Conservation (phyloP, 2,797 vertebrate species). For the Meriones psammophilus region DNA sequence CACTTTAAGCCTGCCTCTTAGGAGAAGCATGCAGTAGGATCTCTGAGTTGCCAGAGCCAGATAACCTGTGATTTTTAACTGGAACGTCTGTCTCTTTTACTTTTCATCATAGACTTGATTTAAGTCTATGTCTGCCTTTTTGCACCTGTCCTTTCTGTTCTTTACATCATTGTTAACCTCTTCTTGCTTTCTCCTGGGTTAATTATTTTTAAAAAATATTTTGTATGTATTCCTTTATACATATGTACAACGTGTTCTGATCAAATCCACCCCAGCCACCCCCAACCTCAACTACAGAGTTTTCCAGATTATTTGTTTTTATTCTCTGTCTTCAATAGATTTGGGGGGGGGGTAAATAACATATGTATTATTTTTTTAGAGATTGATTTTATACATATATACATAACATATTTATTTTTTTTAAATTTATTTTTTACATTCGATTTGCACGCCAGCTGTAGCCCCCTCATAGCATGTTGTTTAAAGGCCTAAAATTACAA, state of each 20-base stretch:
- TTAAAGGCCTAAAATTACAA: neutral
- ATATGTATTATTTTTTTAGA: neutral
- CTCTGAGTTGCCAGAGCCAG: neutral
- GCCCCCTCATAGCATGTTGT: too few relatives aligned
- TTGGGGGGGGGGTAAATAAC: neutral
- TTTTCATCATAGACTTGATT: neutral
- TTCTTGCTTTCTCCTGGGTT: neutral
- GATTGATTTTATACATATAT: too few relatives aligned
- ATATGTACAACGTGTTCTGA: neutral
- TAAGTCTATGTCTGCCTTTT: neutral
- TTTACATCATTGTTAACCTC: neutral
- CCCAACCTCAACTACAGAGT: neutral
- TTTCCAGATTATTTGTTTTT: neutral
- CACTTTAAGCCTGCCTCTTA: neutral
- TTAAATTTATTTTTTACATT: too few relatives aligned
- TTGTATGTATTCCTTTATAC: neutral
- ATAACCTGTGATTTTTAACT: neutral
- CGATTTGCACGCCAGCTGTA: too few relatives aligned
- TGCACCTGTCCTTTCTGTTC: too few relatives aligned
- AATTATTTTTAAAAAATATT: neutral
- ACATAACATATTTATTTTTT: too few relatives aligned
- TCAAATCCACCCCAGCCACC: too few relatives aligned
- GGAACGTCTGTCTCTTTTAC: neutral
- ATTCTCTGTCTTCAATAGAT: neutral
- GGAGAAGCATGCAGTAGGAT: rapidly evolving